A percentile compares a stretch with the other conserved stretches of the same genome.
Evolutionary conservation across 2,888 invertebrate genomes (phyloP).

Genomic region (Ryuthela nishihirai): DNA sequence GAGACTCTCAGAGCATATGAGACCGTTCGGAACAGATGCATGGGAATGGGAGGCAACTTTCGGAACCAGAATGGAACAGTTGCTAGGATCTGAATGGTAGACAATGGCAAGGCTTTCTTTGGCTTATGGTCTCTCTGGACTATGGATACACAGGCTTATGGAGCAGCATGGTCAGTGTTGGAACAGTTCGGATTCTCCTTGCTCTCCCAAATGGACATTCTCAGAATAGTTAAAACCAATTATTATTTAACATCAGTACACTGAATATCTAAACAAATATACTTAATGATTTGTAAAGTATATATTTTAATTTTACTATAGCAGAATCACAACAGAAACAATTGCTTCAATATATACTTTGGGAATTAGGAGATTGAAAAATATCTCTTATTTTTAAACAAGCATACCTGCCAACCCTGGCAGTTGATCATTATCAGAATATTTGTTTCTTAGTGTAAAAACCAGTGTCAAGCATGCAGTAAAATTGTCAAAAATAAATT

Average conservation of each 20-base stretch:
- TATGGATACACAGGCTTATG: constrained; percentile 35
- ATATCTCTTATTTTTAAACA: too few relatives aligned
- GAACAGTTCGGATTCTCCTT: constrained; percentile 23
- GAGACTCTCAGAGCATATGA: constrained; percentile 2
- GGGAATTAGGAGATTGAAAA: too few relatives aligned
- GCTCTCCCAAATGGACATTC: constrained; percentile 27
- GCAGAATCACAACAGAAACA: too few relatives aligned
- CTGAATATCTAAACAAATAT: not conserved
- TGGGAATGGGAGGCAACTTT: constrained; percentile 36
- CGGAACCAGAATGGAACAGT: constrained; percentile 23
- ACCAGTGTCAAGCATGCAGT: too few relatives aligned
- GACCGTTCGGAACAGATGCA: constrained; percentile 33
- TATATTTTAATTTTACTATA: too few relatives aligned
- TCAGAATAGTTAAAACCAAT: constrained; percentile 37
- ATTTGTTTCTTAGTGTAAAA: too few relatives aligned
- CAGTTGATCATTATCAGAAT: too few relatives aligned
- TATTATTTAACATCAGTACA: constrained; percentile 13
- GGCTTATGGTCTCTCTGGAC: constrained; percentile 19
- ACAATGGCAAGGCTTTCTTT: constrained; percentile 26
- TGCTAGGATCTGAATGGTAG: constrained; percentile 15
- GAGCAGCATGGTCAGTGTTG: constrained; percentile 31
- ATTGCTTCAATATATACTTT: too few relatives aligned
- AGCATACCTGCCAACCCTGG: too few relatives aligned
- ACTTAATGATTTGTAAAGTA: not conserved
- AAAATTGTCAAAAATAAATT: too few relatives aligned